Conservation (phyloP, 2,113 vertebrate genomes). For the Synchiropus splendidus region DNA sequence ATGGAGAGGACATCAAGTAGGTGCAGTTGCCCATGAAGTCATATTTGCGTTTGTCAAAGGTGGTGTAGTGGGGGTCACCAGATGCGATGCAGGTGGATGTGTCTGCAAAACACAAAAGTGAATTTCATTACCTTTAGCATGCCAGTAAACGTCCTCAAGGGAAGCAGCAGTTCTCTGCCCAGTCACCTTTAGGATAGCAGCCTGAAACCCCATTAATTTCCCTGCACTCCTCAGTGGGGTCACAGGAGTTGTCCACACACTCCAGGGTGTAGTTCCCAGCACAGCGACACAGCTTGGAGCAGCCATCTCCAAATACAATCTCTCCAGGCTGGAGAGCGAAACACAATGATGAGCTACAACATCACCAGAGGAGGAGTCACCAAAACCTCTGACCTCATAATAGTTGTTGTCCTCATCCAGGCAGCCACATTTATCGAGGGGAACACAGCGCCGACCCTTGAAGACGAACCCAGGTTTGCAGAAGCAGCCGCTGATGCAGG, state of each 20-base stretch:
- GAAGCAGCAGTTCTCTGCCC: neutral
- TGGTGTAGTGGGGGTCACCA: constrained; percentile 69
- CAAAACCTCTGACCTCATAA: constrained; percentile 57
- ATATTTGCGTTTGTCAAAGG: constrained; percentile 62
- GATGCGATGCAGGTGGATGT: constrained; percentile 56
- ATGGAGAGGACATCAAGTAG: constrained; percentile 60
- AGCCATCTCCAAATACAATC: constrained; percentile 61
- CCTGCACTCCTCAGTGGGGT: constrained; percentile 63
- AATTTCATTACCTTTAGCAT: neutral
- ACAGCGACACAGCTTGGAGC: constrained; percentile 65
- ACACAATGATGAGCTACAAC: neutral
- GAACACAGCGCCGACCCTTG: constrained; percentile 55
- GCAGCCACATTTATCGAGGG: constrained; percentile 65
- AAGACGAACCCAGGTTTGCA: constrained; percentile 72
- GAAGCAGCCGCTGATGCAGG: constrained; percentile 68
- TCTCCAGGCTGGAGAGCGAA: constrained; percentile 59
- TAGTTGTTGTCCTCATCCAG: constrained; percentile 65
- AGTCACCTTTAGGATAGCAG: constrained; percentile 69
- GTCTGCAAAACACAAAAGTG: constrained; percentile 19
- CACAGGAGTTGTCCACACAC: constrained; percentile 66
- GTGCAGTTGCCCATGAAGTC: constrained; percentile 74
- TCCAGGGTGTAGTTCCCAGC: constrained; percentile 65
- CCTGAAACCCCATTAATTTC: constrained; percentile 53
- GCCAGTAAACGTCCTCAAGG: too few species aligned
- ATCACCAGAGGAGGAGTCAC: neutral